Base-by-base conservation (phyloP, 2,888 invertebrate species). In the Amaurobius ferox region DNA sequence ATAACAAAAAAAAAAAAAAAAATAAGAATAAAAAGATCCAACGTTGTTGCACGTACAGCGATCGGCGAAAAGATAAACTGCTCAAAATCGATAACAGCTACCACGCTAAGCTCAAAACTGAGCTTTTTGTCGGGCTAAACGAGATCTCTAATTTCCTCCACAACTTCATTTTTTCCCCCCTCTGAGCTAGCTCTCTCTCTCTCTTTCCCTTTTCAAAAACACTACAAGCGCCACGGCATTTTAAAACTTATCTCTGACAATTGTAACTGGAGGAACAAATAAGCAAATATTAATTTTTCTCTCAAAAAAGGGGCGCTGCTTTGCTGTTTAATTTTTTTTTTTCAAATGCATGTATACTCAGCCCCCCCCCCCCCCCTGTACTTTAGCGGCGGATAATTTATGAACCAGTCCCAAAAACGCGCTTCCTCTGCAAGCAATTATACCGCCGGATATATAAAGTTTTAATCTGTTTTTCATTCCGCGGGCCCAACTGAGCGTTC, bases 81-180 rank as follows among this genome's bases (percentile, higher is more conserved):
- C 23, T 23, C 61, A 40, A 64, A 79, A 81, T 81, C 81, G 81
- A 81, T 81, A 67, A n/a, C 76, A 68, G n/a, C 40, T 62, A 70
- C 64, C 67, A 48, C 30, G 64, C 64, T 29, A 30, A 30, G 64
- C 55, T 55, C 81, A 74, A 44, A 70, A 30, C 73, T 55, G 48
- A 71, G 83, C 55, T 85, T 85, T 85, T 85, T 85, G 83, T 85
- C 77, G 62, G 30, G 73, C 77, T 48, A 64, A 76, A 77, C 71
- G 83, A 71, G 66, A 85, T 85, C 83, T 77, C 83, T 85, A 85
- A 85, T 78, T 85, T 85, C 83, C 83, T 71, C 83, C 67, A 35
- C 30, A 40, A 44, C 26, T 61, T 68, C 55, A 61, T 9, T 61
- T 66, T 80, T 71, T 61, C 26, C 39, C 48, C n/a, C 67, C 32